These are phyloP conservation scores for Mobula birostris DNA, from an alignment of 2,113 vertebrate genomes.

Conservation along the genomic window DNA sequence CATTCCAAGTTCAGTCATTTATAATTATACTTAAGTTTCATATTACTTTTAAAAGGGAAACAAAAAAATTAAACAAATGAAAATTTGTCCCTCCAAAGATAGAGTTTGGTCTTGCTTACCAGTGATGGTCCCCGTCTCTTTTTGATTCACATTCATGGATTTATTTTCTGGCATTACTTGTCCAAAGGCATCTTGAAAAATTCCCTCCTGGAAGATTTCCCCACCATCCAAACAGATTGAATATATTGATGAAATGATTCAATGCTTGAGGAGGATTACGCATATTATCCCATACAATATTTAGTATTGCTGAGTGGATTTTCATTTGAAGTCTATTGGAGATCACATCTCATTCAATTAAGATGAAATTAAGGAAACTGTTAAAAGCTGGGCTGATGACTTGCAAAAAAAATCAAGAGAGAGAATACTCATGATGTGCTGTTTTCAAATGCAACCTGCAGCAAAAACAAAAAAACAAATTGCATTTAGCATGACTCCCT, in stretches of 20 bases:
- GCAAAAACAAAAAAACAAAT: not conserved
- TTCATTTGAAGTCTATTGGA: not conserved
- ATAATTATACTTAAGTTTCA: not conserved
- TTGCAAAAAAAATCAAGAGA: not conserved
- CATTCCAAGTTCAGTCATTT: not conserved
- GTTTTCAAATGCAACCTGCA: slow-evolving; percentile 10
- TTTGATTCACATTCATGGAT: slow-evolving; percentile 73
- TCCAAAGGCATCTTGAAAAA: slow-evolving; percentile 49
- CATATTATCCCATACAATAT: not conserved
- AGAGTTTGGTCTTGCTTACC: slow-evolving; percentile 54
- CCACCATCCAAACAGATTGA: not conserved
- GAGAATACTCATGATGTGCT: not conserved
- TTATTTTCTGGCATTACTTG: slow-evolving; percentile 71
- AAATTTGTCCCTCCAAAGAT: not conserved
- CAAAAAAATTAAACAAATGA: not conserved
- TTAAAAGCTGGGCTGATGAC: not conserved
- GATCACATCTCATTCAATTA: not conserved
- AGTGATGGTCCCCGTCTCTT: slow-evolving; percentile 68
- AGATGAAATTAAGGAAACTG: not conserved
- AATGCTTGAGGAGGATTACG: not conserved
- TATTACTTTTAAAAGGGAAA: not conserved
- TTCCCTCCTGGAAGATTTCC: not conserved
- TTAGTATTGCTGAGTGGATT: not conserved
- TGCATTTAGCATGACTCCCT: not conserved
- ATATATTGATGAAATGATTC: not conserved